Conservation (phyloP, 2,888 invertebrate species). For the Apoda limacodes region DNA sequence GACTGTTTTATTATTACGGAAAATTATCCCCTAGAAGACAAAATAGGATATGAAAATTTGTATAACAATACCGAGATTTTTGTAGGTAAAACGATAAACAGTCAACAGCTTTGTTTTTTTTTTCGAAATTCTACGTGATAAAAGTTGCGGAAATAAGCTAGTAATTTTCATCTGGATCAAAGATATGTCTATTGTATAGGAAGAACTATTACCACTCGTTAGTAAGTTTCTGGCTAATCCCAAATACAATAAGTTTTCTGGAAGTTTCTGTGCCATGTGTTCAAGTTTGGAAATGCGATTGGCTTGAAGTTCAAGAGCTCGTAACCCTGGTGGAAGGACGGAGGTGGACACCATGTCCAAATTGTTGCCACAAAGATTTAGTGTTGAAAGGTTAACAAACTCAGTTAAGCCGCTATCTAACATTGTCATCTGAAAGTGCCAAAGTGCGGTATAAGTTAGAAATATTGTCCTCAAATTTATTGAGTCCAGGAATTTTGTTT, state of each 20-base stretch:
- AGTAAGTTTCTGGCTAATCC: conserved; percentile 63
- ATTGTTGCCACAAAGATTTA: conserved; percentile 57
- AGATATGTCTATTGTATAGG: too few relatives aligned
- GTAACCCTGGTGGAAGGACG: conserved; percentile 44
- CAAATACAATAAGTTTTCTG: conserved; percentile 50
- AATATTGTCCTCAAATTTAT: too few relatives aligned
- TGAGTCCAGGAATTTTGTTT: too few relatives aligned
- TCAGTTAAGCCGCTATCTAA: conserved; percentile 43
- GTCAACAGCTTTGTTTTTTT: too few relatives aligned
- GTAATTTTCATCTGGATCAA: too few relatives aligned
- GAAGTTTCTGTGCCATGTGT: conserved; percentile 36
- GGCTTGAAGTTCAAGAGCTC: conserved; percentile 57
- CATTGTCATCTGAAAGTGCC: conserved; percentile 49
- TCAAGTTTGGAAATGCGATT: conserved; percentile 49
- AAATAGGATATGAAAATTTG: too few relatives aligned
- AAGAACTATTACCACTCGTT: conserved; percentile 30
- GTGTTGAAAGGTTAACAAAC: conserved; percentile 44
- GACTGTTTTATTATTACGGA: not conserved
- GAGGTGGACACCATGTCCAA: conserved; percentile 35
- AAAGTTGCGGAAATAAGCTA: too few relatives aligned
- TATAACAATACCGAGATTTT: too few relatives aligned
- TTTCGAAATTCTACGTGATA: too few relatives aligned
- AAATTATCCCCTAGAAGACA: too few relatives aligned
- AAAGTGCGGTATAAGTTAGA: conserved; percentile 2
- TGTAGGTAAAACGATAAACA: too few relatives aligned